Evolutionary conservation across 2,888 invertebrate genomes (phyloP).

Genomic region (Iphiclides podalirius): DNA sequence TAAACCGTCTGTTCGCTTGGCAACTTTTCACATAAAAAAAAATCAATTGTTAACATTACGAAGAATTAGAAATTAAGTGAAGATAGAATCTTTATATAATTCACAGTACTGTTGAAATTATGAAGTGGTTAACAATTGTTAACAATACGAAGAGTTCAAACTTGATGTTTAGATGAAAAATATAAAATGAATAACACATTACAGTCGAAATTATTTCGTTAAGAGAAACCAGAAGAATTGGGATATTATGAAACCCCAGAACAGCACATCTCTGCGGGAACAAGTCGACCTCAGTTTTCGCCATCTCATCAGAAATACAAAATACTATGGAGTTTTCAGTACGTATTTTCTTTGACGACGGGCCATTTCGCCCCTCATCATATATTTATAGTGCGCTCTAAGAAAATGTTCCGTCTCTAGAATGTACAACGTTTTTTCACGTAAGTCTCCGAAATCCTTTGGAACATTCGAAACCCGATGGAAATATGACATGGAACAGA

Average conservation of each 20-base stretch:
- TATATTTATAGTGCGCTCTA: conserved; percentile 18
- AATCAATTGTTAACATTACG: no score
- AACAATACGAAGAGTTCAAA: no score
- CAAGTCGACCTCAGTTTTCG: background rate
- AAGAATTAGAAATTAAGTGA: no score
- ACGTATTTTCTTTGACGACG: background rate
- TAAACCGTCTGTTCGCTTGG: no score
- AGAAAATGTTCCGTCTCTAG: conserved; percentile 7
- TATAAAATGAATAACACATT: no score
- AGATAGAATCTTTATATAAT: no score
- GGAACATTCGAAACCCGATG: conserved; percentile 11
- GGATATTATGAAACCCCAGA: background rate
- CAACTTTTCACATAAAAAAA: no score
- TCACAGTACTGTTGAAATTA: no score
- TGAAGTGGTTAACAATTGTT: no score
- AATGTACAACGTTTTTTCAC: conserved; percentile 3
- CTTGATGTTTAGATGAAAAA: no score
- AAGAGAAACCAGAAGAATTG: no score
- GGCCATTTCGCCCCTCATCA: conserved; percentile 7
- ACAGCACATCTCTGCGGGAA: background rate
- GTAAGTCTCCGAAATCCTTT: conserved; percentile 5
- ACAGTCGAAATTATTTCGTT: background rate
- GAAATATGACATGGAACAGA: conserved; percentile 11
- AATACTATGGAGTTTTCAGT: conserved; percentile 12
- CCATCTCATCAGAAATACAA: conserved; percentile 2